Conservation (phyloP, 2,888 invertebrate genomes). For the Tetragonisca angustula region DNA sequence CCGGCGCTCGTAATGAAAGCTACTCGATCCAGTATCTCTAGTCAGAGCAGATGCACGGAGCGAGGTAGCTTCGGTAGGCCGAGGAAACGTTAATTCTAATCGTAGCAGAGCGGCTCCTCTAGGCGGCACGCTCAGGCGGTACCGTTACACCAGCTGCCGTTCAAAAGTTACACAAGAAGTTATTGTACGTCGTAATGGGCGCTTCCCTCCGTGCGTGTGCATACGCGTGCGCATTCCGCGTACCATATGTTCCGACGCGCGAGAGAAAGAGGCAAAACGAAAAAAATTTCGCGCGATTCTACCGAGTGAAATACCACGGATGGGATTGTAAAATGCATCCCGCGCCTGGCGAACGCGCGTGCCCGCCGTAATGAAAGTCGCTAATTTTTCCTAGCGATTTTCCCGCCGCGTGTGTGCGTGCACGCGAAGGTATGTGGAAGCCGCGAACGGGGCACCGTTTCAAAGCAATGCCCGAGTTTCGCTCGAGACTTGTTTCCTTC, state of each 20-base stretch:
- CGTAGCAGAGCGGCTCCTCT: slow-evolving; percentile 27
- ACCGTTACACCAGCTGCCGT: slow-evolving; percentile 63
- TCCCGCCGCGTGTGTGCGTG: neutral
- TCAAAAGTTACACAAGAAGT: slow-evolving; percentile 67
- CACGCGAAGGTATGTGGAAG: neutral
- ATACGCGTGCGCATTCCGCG: slow-evolving; percentile 15
- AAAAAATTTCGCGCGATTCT: slow-evolving; percentile 12
- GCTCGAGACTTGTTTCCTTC: slow-evolving; percentile 32
- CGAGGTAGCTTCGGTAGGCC: slow-evolving; percentile 11
- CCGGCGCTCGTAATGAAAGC: too few relatives aligned
- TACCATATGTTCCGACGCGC: neutral
- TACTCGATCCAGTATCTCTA: too few relatives aligned
- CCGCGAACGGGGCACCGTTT: slow-evolving; percentile 28
- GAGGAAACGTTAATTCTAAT: slow-evolving; percentile 61
- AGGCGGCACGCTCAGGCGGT: slow-evolving; percentile 49
- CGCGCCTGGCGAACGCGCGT: slow-evolving; percentile 11
- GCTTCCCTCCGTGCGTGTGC: slow-evolving; percentile 34
- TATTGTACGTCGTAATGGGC: slow-evolving; percentile 55
- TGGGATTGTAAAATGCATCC: slow-evolving; percentile 3
- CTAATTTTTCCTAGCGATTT: slow-evolving; percentile 34
- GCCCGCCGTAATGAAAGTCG: slow-evolving; percentile 45
- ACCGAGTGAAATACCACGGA: neutral
- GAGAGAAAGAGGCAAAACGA: slow-evolving; percentile 4
- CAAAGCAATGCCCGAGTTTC: slow-evolving; percentile 60
- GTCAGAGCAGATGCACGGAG: neutral